Conservation (phyloP, 2,888 invertebrate genomes). For the Plusia festucae region DNA sequence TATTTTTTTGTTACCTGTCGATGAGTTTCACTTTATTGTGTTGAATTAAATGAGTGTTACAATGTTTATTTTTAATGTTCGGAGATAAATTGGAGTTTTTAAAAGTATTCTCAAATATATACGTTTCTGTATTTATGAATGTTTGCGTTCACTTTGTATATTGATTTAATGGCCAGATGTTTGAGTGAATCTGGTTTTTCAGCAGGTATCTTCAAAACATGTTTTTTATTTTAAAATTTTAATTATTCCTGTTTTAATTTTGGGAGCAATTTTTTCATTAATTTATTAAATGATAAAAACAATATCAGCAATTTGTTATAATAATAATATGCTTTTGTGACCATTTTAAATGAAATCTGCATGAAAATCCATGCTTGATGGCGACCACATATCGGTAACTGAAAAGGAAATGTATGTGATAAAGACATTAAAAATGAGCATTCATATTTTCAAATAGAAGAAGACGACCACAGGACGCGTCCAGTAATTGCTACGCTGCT, state of each 20-base stretch:
- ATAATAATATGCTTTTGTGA: not conserved
- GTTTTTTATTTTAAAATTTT: not conserved
- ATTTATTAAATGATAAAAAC: not conserved
- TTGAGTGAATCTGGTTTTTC: not conserved
- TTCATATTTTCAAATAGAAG: slow-evolving; percentile 18
- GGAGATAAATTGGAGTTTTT: slow-evolving; percentile 4
- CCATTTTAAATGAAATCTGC: not conserved
- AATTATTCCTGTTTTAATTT: not conserved
- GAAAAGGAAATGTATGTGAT: not conserved
- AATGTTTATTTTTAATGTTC: slow-evolving; percentile 26
- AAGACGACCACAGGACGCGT: slow-evolving; percentile 7
- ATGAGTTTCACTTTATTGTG: slow-evolving; percentile 32
- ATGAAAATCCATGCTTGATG: not conserved
- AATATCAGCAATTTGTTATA: too few species aligned
- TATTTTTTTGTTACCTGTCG: slow-evolving; percentile 33
- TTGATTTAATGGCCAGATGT: not conserved
- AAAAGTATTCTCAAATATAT: not conserved
- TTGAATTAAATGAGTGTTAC: slow-evolving; percentile 40
- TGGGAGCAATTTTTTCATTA: not conserved
- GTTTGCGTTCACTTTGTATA: not conserved
- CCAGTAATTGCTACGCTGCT: slow-evolving; percentile 25
- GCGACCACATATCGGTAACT: not conserved
- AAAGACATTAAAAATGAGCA: slow-evolving; percentile 2
- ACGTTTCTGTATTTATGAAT: not conserved
- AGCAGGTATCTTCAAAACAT: not conserved